Evolutionary conservation across 2,113 vertebrate genomes (phyloP).

Genomic region (Sinocyclocheilus maitianheensis): DNA sequence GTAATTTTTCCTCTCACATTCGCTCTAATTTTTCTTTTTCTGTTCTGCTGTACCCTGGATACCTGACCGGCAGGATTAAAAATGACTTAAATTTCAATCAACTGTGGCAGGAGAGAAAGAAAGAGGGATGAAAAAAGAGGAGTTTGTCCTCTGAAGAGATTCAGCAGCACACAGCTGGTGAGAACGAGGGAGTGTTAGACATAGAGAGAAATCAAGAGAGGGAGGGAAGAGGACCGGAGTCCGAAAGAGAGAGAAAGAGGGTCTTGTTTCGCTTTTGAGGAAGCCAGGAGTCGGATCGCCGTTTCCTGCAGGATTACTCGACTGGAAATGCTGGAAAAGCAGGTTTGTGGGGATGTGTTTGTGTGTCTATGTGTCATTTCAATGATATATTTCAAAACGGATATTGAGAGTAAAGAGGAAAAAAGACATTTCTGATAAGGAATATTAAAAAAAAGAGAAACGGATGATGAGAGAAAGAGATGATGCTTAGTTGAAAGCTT

Average conservation of each 20-base stretch:
- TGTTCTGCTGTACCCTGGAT: conserved; percentile 39
- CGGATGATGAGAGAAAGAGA: not conserved
- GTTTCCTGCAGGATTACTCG: conserved; percentile 43
- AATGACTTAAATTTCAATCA: conserved; percentile 62
- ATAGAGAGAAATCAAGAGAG: conserved; percentile 30
- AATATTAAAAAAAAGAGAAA: not conserved
- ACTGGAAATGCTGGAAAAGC: conserved; percentile 35
- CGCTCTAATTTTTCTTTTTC: conserved; percentile 4
- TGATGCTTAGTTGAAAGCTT: conserved; percentile 10
- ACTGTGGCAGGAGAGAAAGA: conserved; percentile 36
- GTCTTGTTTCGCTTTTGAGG: conserved; percentile 39
- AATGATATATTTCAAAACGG: not conserved
- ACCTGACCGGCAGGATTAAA: conserved; percentile 56
- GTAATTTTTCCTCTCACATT: conserved; percentile 9
- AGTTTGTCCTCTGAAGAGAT: conserved; percentile 58
- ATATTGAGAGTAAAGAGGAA: conserved; percentile 10
- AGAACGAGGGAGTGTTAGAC: conserved; percentile 41
- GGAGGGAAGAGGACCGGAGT: not conserved
- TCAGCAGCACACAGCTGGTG: conserved; percentile 56
- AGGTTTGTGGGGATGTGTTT: conserved; percentile 48
- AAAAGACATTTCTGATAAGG: not conserved
- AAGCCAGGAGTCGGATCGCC: conserved; percentile 39
- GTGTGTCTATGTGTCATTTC: not conserved
- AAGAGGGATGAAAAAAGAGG: conserved; percentile 50
- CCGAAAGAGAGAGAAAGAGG: too few relatives aligned